A percentile compares a stretch with the other conserved stretches of the same genome.
phyloP scores from a whole-genome alignment of 2,888 invertebrate genomes.

The Pyrochroa serraticornis region DNA sequence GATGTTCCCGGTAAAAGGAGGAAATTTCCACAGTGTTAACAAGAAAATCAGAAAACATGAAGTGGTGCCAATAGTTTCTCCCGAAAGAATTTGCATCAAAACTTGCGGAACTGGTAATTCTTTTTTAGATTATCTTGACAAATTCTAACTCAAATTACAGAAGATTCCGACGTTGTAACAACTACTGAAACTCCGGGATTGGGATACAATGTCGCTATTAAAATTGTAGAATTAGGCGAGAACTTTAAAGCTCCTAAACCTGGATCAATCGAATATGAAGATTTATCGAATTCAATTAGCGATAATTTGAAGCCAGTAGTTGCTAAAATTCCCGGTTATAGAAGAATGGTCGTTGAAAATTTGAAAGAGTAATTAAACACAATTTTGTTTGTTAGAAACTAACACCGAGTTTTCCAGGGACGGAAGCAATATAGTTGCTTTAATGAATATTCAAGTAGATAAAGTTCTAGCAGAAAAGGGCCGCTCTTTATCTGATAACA shows the following conservation, averaged over 20 bases:
- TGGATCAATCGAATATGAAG: conserved; percentile 75
- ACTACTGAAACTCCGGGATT: conserved; percentile 70
- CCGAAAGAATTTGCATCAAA: conserved; percentile 80
- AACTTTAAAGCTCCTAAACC: conserved; percentile 76
- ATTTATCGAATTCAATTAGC: conserved; percentile 70
- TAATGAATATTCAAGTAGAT: conserved; percentile 77
- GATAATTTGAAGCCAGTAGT: conserved; percentile 69
- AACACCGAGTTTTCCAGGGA: conserved; percentile 52
- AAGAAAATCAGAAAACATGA: conserved; percentile 86
- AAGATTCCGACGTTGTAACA: conserved; percentile 64
- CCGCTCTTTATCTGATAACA: conserved; percentile 56
- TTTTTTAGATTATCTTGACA: background rate
- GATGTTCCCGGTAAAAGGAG: conserved; percentile 87
- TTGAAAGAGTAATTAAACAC: conserved; percentile 68
- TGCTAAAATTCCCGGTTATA: conserved; percentile 72
- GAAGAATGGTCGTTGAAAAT: conserved; percentile 70
- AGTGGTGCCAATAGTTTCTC: conserved; percentile 72
- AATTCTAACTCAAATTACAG: conserved; percentile 46
- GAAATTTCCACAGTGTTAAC: conserved; percentile 79
- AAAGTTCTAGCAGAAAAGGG: conserved; percentile 69
- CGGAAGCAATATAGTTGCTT: conserved; percentile 74
- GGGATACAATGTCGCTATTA: conserved; percentile 74
- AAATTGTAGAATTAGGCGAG: conserved; percentile 77
- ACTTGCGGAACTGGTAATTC: conserved; percentile 76
- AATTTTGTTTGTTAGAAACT: background rate